Evolutionary conservation across 1,140 invertebrate species (phyloP).

Genomic region (Yoshiicerus persimilis): DNA sequence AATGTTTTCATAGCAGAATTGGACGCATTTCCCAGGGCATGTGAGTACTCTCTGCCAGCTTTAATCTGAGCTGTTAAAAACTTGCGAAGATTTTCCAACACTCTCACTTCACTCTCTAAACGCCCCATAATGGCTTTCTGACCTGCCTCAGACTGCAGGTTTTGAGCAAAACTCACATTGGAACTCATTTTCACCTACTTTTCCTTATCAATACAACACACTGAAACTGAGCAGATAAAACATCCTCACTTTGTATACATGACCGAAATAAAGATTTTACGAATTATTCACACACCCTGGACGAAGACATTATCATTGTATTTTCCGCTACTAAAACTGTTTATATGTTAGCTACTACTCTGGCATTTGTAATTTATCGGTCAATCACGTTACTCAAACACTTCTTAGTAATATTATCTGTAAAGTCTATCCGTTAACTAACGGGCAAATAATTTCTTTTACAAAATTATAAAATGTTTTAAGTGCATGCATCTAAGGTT

Average conservation of each 20-base stretch:
- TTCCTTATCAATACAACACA: background rate
- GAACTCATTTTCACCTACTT: slow-evolving; percentile 39
- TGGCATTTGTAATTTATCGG: background rate
- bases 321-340: background rate
- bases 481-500: too few relatives aligned
- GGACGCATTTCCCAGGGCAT: slow-evolving; percentile 31
- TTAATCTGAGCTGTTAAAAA: slow-evolving; percentile 39
- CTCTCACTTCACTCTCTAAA: slow-evolving; percentile 43
- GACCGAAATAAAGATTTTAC: background rate
- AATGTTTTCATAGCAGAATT: slow-evolving; percentile 43
- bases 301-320: background rate
- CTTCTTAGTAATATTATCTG: background rate
- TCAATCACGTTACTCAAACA: background rate
- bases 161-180: slow-evolving; percentile 45
- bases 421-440: background rate
- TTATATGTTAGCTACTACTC: too few relatives aligned
- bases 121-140: slow-evolving; percentile 42
- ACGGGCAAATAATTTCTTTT: background rate
- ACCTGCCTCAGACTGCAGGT: slow-evolving; percentile 46
- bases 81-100: slow-evolving; percentile 46
- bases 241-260: background rate
- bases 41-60: slow-evolving; percentile 39
- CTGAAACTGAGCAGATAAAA: background rate
- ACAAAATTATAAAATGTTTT: background rate
- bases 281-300: too few relatives aligned